A percentile compares a stretch with the other conserved stretches of the same genome.
Conservation (phyloP, 2,113 vertebrate genomes). For the Calypte anna region DNA sequence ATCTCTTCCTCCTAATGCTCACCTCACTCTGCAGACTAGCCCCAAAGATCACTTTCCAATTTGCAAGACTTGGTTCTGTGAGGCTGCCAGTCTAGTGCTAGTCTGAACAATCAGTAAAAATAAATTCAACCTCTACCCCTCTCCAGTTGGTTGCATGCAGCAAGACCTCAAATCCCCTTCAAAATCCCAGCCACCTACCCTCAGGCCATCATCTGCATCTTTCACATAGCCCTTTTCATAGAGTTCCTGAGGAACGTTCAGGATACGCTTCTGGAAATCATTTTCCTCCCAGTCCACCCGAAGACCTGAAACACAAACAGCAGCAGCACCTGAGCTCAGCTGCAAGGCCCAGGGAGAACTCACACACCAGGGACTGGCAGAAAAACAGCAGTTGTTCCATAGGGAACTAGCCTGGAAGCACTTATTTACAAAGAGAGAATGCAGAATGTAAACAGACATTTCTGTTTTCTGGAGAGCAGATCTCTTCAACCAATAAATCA, state of each 20-base stretch:
- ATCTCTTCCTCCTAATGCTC: neutral
- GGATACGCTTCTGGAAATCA: constrained; percentile 86
- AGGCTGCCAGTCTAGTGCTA: neutral
- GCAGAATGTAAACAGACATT: neutral
- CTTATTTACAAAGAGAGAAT: neutral
- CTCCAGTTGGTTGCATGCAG: neutral
- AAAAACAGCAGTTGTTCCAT: neutral
- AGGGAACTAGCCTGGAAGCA: neutral
- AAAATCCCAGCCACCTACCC: constrained; percentile 74
- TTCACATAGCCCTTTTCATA: constrained; percentile 93
- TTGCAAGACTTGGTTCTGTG: neutral
- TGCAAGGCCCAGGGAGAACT: neutral
- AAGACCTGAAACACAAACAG: constrained; percentile 81
- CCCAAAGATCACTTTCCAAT: neutral
- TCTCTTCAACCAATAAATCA: neutral
- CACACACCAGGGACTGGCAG: accelerated
- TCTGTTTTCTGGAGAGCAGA: neutral
- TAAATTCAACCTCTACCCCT: accelerated
- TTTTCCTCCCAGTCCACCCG: constrained; percentile 91
- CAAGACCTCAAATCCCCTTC: neutral
- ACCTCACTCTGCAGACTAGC: neutral
- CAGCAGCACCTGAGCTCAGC: neutral
- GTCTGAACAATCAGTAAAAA: neutral
- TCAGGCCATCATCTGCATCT: constrained; percentile 88
- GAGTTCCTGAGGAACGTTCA: constrained; percentile 90